Base-by-base conservation (phyloP, 2,113 vertebrate species). In the Sinocyclocheilus anshuiensis region DNA sequence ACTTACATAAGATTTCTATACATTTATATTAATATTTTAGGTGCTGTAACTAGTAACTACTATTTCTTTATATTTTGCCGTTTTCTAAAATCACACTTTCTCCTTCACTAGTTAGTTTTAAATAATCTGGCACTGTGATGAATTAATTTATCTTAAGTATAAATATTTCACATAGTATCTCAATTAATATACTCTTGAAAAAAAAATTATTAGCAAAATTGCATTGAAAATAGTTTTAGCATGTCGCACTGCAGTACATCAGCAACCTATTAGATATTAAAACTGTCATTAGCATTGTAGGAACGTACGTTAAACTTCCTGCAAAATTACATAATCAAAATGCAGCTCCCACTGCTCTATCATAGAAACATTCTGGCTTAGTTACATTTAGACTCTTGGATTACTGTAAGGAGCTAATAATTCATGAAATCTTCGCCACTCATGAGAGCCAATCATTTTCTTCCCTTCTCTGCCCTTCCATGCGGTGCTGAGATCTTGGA, bases 331-430 rank as follows among this genome's bases (percentile, higher is more conserved):
- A 10, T 84, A 22, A 45, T 67, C 48, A 75, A 74, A 67, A 78
- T 72, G 18, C 71, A 78, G 18, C 24, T 83, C 7, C 13, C 9
- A 26, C 36, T 81, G 22, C 36, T 81, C 77, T 53, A 20, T 81
- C 22, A 22, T 36, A 65, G 24, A 20, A n/a, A 39, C 11, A 74
- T 59, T 84, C 69, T 20, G 39, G 29, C 50, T 79, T 83, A 53
- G 53, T 18, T 33, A 74, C 33, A 80, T 61, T 57, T 75, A 7
- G 77, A 75, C 63, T 63, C 80, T 57, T 83, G 9, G 63, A 77
- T 65, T 74, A 69, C 67, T 20, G 45, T 83, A 80, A 87, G 29
- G 4, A 89, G 82, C 61, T 76, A 86, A 86, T 87, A 81, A 83
- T 69, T 83, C 39, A 83, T 86, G 78, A 77, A 86, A 71, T 84